phyloP scores from a whole-genome alignment of 2,113 vertebrate genomes.

The Calidris pugnax region DNA sequence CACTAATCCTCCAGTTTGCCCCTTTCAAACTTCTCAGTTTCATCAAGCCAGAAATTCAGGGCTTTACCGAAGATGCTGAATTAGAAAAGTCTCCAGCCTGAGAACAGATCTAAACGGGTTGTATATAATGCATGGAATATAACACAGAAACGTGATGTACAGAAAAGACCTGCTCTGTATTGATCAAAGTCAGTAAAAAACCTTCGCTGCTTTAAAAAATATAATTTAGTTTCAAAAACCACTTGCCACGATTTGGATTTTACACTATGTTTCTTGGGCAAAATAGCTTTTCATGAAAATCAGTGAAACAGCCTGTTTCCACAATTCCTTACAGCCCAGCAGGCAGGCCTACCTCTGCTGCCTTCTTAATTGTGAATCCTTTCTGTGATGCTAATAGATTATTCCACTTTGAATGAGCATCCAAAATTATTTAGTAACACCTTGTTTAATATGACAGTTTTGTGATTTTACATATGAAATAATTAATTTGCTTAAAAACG shows the following conservation, averaged over 20 bases:
- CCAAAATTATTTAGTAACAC: slow-evolving; percentile 60
- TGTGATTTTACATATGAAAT: slow-evolving; percentile 28
- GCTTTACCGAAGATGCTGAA: background rate
- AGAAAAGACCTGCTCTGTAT: background rate
- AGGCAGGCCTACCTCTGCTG: slow-evolving; percentile 50
- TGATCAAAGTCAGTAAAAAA: background rate
- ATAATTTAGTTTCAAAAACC: background rate
- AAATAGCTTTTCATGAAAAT: slow-evolving; percentile 2
- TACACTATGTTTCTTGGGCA: background rate
- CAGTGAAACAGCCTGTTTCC: slow-evolving; percentile 11
- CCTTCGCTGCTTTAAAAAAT: background rate
- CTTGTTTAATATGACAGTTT: slow-evolving; percentile 57
- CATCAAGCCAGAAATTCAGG: background rate
- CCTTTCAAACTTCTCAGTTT: background rate
- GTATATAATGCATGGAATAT: background rate
- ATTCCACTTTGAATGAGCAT: slow-evolving; percentile 45
- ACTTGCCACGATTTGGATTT: background rate
- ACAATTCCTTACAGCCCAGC: slow-evolving; percentile 51
- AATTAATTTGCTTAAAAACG: slow-evolving; percentile 28
- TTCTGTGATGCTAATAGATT: slow-evolving; percentile 42
- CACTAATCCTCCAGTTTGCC: background rate
- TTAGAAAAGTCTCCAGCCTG: background rate
- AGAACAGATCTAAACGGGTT: background rate
- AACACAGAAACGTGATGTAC: background rate
- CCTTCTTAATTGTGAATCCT: slow-evolving; percentile 32